A percentile compares a stretch with the other conserved stretches of the same genome.
Conservation (phyloP, 2,113 vertebrate genomes). For the Stigmatopora nigra region DNA sequence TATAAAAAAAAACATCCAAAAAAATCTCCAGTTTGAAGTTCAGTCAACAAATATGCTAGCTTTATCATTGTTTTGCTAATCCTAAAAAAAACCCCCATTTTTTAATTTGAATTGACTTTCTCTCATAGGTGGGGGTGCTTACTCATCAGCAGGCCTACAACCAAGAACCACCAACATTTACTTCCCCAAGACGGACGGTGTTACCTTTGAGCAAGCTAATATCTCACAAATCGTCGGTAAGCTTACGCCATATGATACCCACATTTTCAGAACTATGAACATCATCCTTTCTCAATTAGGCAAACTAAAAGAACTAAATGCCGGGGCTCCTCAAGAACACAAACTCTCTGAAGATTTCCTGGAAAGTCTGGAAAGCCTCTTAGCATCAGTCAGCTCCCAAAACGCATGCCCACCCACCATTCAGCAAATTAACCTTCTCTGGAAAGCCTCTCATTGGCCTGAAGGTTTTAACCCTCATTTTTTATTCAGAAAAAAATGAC, state of each 20-base stretch:
- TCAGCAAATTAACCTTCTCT: conserved; percentile 81
- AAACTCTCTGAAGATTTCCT: conserved; percentile 63
- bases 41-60: too few relatives aligned
- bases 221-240: conserved; percentile 83
- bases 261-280: background rate
- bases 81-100: too few relatives aligned
- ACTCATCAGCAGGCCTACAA: conserved; percentile 62
- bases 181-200: conserved; percentile 89
- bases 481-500: background rate
- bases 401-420: conserved; percentile 71
- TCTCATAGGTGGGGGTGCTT: conserved; percentile 75
- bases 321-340: conserved; percentile 57
- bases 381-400: conserved; percentile 68
- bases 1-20: too few relatives aligned
- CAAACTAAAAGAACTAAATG: conserved; percentile 80
- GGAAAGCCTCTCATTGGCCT: conserved; percentile 90
- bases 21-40: too few relatives aligned
- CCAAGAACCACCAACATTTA: conserved; percentile 80
- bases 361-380: conserved; percentile 77
- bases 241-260: background rate
- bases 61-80: too few relatives aligned
- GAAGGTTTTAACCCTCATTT: conserved; percentile 56
- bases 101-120: background rate
- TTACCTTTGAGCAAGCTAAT: conserved; percentile 95
- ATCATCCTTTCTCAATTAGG: conserved; percentile 59